Percentiles rank a stretch among this genome's conserved stretches.
Evolutionary conservation across 2,113 vertebrate genomes (phyloP).

Genomic region (Paralichthys olivaceus): DNA sequence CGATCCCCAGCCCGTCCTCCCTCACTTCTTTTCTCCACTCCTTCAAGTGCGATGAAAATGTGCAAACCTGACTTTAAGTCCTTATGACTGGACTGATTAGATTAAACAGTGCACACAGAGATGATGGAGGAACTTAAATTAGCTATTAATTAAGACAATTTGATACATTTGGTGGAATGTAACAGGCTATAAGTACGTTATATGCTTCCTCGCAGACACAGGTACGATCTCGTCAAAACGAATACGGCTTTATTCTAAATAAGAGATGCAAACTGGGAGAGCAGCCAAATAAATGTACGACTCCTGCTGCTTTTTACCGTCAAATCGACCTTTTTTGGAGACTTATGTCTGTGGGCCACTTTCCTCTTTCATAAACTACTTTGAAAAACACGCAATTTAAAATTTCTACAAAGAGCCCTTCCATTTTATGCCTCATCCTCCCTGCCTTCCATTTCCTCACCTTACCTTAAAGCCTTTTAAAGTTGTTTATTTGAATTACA

Average conservation of each 20-base stretch:
- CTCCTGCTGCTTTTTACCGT: conserved; percentile 4
- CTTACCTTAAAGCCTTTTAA: conserved; percentile 37
- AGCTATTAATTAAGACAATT: conserved; percentile 20
- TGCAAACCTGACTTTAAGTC: conserved; percentile 17
- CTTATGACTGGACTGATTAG: conserved; percentile 40
- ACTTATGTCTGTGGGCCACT: conserved; percentile 6
- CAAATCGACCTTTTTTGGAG: conserved; percentile 2
- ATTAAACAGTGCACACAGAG: conserved; percentile 28
- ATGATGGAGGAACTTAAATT: conserved; percentile 49
- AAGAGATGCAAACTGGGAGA: neutral
- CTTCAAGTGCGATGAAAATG: conserved; percentile 26
- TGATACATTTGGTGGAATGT: conserved; percentile 18
- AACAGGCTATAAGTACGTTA: neutral
- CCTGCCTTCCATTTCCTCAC: conserved; percentile 18
- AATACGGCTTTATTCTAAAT: neutral
- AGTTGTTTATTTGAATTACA: conserved; percentile 44
- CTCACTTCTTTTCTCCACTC: neutral
- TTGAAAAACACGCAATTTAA: conserved; percentile 9
- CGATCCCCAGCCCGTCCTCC: conserved; percentile 4
- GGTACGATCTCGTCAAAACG: neutral
- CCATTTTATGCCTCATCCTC: neutral
- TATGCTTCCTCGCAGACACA: conserved; percentile 4
- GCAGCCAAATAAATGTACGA: conserved; percentile 17
- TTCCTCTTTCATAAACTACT: conserved; percentile 25
- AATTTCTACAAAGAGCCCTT: conserved; percentile 1